Conservation (phyloP, 2,113 vertebrate genomes). For the Pluvialis apricaria region DNA sequence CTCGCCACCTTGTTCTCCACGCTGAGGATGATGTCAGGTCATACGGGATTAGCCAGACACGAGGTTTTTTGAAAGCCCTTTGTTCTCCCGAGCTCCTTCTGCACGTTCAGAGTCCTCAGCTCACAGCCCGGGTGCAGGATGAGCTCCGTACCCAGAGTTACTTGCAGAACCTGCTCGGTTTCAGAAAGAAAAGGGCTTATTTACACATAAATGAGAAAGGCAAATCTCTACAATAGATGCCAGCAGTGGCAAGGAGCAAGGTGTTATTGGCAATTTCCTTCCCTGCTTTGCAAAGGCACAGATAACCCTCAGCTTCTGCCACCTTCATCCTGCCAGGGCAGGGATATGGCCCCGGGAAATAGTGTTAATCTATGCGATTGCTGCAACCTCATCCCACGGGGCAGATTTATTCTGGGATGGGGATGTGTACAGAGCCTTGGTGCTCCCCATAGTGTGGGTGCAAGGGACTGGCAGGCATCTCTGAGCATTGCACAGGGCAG, state of each 20-base stretch:
- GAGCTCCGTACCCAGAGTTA: background rate
- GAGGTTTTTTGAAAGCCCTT: background rate
- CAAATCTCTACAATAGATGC: background rate
- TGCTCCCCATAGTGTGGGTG: background rate
- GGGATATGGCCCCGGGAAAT: background rate
- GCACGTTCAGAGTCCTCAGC: background rate
- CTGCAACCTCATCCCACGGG: rapidly evolving
- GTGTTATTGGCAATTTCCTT: background rate
- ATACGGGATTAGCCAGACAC: background rate
- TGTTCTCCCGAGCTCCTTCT: background rate
- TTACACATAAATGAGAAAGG: conserved; percentile 28
- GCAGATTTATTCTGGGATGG: background rate
- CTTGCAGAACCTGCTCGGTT: background rate
- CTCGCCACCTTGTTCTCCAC: background rate
- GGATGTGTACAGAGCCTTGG: background rate
- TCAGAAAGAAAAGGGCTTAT: background rate
- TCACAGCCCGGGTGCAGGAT: background rate
- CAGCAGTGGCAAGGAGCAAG: background rate
- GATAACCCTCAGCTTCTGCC: background rate
- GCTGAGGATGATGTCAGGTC: background rate
- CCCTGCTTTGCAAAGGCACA: background rate
- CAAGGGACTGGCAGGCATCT: rapidly evolving
- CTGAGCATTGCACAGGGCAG: background rate
- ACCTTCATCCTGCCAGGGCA: background rate
- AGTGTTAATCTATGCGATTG: rapidly evolving